Percentiles rank a stretch among this genome's conserved stretches.
phyloP scores from a whole-genome alignment of 2,113 vertebrate genomes.

The Bos indicus region DNA sequence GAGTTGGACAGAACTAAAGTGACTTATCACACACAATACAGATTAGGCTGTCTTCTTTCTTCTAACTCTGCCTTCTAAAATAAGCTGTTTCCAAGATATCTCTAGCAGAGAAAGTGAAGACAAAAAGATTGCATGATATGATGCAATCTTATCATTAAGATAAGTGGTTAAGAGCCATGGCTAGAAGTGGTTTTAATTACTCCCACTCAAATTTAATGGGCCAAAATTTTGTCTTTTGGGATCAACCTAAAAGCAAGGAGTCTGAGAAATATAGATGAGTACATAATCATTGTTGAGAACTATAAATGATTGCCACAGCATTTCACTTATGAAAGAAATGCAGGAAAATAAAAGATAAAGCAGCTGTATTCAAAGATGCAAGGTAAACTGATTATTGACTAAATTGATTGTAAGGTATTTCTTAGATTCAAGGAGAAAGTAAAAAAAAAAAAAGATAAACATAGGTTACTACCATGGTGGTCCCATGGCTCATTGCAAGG shows the following conservation, averaged over 20 bases:
- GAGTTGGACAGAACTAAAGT: not conserved
- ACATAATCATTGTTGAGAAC: not conserved
- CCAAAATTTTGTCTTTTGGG: not conserved
- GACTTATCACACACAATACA: not conserved
- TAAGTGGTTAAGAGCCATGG: not conserved
- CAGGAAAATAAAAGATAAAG: not conserved
- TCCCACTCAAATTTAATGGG: not conserved
- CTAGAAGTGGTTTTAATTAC: not conserved
- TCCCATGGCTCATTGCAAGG: not conserved
- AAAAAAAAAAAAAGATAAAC: not conserved
- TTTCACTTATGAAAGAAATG: not conserved
- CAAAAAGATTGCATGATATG: not conserved
- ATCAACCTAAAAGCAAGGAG: not conserved
- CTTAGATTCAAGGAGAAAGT: not conserved
- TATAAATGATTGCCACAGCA: not conserved
- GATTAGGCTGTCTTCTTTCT: not conserved
- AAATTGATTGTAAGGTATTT: not conserved
- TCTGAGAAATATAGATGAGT: not conserved
- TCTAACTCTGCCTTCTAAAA: not conserved
- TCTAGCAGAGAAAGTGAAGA: not conserved
- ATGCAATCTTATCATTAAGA: not conserved
- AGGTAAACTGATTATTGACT: not conserved
- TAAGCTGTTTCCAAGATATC: not conserved
- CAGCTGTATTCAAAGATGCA: not conserved
- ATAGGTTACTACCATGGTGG: not conserved